Evolutionary conservation across 1,140 invertebrate species (phyloP).

Genomic region (Aphaenogaster rudis): DNA sequence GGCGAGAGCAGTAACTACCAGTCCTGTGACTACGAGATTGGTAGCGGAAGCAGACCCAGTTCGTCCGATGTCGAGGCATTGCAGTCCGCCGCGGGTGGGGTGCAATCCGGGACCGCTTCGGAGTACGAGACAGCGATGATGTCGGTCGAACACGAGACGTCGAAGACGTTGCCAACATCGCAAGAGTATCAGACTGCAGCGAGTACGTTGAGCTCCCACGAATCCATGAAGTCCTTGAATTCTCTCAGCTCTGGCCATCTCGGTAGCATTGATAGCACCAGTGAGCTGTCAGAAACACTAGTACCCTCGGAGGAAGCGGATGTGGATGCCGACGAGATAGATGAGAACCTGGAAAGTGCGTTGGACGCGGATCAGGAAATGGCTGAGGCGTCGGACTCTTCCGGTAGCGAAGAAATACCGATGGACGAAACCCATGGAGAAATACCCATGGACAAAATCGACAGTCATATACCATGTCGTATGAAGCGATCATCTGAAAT

Average conservation of each 20-base stretch:
- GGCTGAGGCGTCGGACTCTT: conserved; percentile 81
- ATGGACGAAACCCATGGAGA: conserved; percentile 70
- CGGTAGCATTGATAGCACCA: conserved; percentile 94
- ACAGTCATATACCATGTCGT: conserved; percentile 87
- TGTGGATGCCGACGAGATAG: conserved; percentile 86
- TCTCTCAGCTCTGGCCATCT: conserved; percentile 96
- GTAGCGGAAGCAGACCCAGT: conserved; percentile 91
- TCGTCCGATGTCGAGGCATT: conserved; percentile 95
- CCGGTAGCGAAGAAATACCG: conserved; percentile 74
- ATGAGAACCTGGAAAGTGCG: conserved; percentile 77
- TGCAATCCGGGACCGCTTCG: conserved; percentile 89
- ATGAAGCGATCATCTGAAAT: conserved; percentile 97
- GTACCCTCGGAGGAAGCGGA: conserved; percentile 93
- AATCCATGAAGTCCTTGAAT: conserved; percentile 95
- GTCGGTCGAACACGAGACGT: conserved; percentile 91
- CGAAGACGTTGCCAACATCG: conserved; percentile 90
- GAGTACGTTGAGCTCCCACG: conserved; percentile 94
- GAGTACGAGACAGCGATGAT: conserved; percentile 96
- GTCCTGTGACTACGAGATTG: conserved; percentile 94
- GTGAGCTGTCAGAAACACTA: conserved; percentile 96
- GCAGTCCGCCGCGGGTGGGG: conserved; percentile 86
- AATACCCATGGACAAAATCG: conserved; percentile 65
- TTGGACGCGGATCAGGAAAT: conserved; percentile 75
- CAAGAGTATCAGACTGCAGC: conserved; percentile 95
- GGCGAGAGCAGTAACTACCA: conserved; percentile 96